Base-by-base conservation (phyloP, 2,797 vertebrate species). In the Lycodopsis pacificus region DNA sequence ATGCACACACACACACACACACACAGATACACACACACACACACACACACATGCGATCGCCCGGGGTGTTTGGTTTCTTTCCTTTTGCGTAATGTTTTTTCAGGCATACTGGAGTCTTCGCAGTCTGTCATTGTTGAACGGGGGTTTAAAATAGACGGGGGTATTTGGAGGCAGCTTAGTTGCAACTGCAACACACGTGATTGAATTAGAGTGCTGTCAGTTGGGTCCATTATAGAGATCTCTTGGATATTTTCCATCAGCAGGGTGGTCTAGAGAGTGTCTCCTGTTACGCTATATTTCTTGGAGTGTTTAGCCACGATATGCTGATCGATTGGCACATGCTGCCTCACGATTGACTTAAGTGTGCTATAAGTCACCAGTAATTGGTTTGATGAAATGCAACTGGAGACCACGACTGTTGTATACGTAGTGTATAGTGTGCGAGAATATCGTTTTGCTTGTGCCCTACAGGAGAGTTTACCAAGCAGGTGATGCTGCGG, bases 191-290 rank as follows among this genome's bases (percentile, higher is more conserved):
- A 83, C 85, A 85, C 83, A 91, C 68, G 77, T 92, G 88, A 92
- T 87, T 88, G 76, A 92, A 92, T 93, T 92, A 92, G 91, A 87
- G 85, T 22, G 88, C 88, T 90, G 91, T 92, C 89, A 88, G 81
- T 86, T 65, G 69, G 66, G 76, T 80, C 83, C 84, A 84, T 91
- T 91, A 87, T 86, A 84, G 80, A 81, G 83, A 88, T 89, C 79
- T 65, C 74, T 85, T 90, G 87, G 91, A 91, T 91, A 88, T 93
- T 92, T 92, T 93, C 91, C 90, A 87, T 83, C 88, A 90, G 80
- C 65, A n/a, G 66, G 77, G 82, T 77, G 57, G 70, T 85, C n/a
- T n/a, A 69, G 54, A 75, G 71, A 62, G 66, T 62, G 65, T 85
- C 79, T 90, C 70, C 22, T 42, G 71, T 92, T 91, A 67, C 77